Conservation (phyloP, 30 jellyfish, hydroid and myxozoan species). For the Aurelia coerulea region DNA sequence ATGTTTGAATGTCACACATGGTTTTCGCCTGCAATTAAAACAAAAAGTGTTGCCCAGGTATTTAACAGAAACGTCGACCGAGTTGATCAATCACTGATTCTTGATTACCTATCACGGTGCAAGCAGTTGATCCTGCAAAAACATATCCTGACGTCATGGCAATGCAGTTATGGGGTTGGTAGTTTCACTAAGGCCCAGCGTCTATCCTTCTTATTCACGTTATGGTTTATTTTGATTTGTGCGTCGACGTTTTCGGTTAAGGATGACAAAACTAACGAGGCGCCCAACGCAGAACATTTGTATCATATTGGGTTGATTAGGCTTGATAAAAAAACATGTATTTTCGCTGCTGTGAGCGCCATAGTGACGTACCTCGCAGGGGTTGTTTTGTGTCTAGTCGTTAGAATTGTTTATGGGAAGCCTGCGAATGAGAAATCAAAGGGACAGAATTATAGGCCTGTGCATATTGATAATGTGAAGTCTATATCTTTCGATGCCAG, state of each 20-base stretch:
- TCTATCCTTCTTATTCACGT: constrained; percentile 33
- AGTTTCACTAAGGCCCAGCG: constrained; percentile 60
- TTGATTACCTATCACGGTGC: constrained; percentile 54
- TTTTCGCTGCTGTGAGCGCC: constrained; percentile 15
- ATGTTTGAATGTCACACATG: constrained; percentile 60
- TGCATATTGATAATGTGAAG: constrained; percentile 7
- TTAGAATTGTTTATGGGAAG: constrained; percentile 8
- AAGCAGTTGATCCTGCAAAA: constrained; percentile 59
- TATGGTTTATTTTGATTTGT: constrained; percentile 40
- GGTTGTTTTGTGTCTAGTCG: constrained; percentile 10
- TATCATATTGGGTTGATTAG: constrained; percentile 47
- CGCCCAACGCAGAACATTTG: background rate
- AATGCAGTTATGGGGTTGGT: constrained; percentile 40
- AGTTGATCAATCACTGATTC: background rate
- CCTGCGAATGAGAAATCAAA: background rate
- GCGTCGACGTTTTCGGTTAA: background rate
- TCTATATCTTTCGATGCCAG: background rate
- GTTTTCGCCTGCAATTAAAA: constrained; percentile 45
- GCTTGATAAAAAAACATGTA: background rate
- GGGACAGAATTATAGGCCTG: background rate
- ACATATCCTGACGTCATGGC: constrained; percentile 61
- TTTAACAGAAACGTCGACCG: constrained; percentile 30
- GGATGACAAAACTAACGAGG: background rate
- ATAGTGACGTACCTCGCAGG: constrained; percentile 19
- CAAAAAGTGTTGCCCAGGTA: constrained; percentile 56